Evolutionary conservation across 2,888 invertebrate genomes (phyloP).

Genomic region (Dusona sp.): DNA sequence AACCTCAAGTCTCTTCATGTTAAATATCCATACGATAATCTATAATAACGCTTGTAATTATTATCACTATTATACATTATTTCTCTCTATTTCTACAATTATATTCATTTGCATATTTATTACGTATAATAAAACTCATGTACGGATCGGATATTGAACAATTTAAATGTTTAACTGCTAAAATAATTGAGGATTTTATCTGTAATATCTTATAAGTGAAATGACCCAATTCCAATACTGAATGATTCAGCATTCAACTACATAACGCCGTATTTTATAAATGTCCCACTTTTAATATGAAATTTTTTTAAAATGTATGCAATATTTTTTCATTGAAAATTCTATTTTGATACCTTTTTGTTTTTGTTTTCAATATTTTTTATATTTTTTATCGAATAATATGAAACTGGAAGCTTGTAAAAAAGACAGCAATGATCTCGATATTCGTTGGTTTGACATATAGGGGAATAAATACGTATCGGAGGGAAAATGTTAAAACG

Average conservation of each 20-base stretch:
- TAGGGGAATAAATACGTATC: neutral
- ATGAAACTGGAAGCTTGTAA: neutral
- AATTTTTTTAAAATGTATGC: neutral
- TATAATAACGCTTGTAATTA: neutral
- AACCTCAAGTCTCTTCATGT: constrained; percentile 20
- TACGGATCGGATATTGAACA: neutral
- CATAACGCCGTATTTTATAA: no score
- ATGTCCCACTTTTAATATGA: no score
- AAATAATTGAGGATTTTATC: neutral
- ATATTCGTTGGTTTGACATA: neutral
- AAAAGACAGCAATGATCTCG: neutral
- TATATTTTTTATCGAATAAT: neutral
- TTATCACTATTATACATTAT: neutral
- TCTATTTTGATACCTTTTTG: neutral
- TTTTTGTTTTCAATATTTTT: neutral
- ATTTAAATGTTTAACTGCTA: neutral
- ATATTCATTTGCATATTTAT: neutral
- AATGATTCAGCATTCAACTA: neutral
- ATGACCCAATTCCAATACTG: neutral
- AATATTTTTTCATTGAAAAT: neutral
- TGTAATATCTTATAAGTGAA: neutral
- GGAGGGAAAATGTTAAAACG: neutral
- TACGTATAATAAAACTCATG: neutral
- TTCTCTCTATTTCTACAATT: neutral
- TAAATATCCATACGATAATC: constrained; percentile 5